Evolutionary conservation across 2,888 invertebrate species (phyloP), one percentile per base, ranked within the genome.

Genomic region (Aphidius colemani): DNA sequence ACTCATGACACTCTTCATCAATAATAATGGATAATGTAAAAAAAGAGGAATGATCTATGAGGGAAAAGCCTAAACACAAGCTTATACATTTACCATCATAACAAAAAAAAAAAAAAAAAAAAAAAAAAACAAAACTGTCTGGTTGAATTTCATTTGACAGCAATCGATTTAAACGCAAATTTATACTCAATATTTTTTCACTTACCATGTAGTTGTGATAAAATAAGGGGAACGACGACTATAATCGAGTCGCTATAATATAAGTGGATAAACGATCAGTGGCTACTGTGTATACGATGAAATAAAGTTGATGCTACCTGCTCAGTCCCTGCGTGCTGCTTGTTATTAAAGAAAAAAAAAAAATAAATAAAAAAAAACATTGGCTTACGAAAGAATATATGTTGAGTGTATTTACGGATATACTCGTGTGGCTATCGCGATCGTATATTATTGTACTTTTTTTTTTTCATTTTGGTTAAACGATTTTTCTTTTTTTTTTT

Each of bases 141-240:
- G 61, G 69, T 67, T 59, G 69, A 70, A 70, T 71, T 68, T 68
- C 70, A 69, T 69, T 65, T 65, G 70, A 30, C 30, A 70, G 69
- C 70, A 72, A 74, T 72, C 72, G 72, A 74, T 72, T 69, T 61
- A 53, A 30, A 40, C 50, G 48, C 59, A 56, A 53, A 58, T 65
- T 63, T 65, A 64, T 68, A 49, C 59, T 62, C 49, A 30, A 30
- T 30, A 30, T 30, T 30, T 30, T 30, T 30, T 1, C 30, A 30
- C 64, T 59, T 58, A 41, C 50, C 53, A 59, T 48, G 30, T 30
- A 30, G 59, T 69, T 68, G 64, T 63, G 66, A 56, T 63, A 65
- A 64, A 30, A 40, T 30, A 7, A 6, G 44, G 44, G 40, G 53
- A 18, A 30, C 30, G 46, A 48, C 39, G 8, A 40, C 11, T 61